Conservation (phyloP, 1,140 invertebrate species). For the Brachionus calyciflorus region DNA sequence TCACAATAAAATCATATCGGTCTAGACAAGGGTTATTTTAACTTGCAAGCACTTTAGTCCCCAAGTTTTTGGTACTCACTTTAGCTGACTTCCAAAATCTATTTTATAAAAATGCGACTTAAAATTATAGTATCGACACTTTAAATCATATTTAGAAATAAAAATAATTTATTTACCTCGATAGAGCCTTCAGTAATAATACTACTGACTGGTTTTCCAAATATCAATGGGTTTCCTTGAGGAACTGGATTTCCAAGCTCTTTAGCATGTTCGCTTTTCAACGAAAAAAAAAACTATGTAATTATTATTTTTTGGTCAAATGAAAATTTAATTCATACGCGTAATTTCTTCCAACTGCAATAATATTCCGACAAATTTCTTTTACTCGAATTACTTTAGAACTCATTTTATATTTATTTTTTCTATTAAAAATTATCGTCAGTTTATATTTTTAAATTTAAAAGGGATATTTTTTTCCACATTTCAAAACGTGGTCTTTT, state of each 20-base stretch:
- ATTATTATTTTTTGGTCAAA: not conserved
- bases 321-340: not conserved
- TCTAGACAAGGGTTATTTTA: no score
- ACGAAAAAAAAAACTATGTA: not conserved
- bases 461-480: no score
- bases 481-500: no score
- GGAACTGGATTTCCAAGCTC: slow-evolving; percentile 40
- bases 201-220: slow-evolving; percentile 39
- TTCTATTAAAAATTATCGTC: no score
- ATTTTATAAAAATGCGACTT: no score
- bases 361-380: slow-evolving; percentile 43
- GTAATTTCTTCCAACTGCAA: slow-evolving; percentile 45
- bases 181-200: slow-evolving; percentile 40
- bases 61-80: no score
- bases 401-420: not conserved
- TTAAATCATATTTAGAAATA: not conserved
- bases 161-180: not conserved
- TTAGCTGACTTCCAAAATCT: no score
- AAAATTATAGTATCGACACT: not conserved
- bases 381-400: slow-evolving; percentile 15
- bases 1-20: no score
- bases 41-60: no score
- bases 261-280: slow-evolving; percentile 45
- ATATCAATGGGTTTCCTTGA: not conserved
- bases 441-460: no score